Evolutionary conservation across 2,888 invertebrate species (phyloP), one percentile per base, ranked within the genome.

Genomic region (Euzophera pinguis): DNA sequence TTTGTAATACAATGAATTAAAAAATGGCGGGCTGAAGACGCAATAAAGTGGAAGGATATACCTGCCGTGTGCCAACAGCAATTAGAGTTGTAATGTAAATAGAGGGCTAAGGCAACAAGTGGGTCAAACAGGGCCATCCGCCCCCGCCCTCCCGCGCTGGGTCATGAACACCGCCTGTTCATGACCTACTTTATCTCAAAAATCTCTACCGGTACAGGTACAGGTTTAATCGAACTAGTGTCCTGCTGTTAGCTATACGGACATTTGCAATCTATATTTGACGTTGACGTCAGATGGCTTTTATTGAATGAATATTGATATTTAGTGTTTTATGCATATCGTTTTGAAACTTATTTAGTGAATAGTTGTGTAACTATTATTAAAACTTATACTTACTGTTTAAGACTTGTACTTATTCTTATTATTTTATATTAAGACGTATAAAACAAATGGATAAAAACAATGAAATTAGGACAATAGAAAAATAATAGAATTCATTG

Each of bases 181-280:
- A 84, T 89, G 89, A 89, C 88, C 89, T 72, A 88, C 74, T 86
- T 88, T 82, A 79, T 79, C 78, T 78, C 69, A 70, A 71, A 78
- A 80, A 82, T 77, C 74, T 71, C 67, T 62, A 63, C 61, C 61
- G 59, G 61, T 50, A 52, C 60, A 58, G 55, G 56, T 5, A 14
- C 14, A 14, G 37, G 13, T 16, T 58, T 58, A 62, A 72, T 68
- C 69, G 67, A 67, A 70, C 54, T 61, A 57, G 60, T 59, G 59
- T 54, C 56, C 52, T 37, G 53, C 14, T 45, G 32, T 32, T 45
- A 32, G 14, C 14, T 10, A 14, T 9, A 34, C 32, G 32, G 13
- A 10, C 14, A 14, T 13, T 32, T 45, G 45, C 45, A 45, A 43
- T 29, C 27, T 22, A 42, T 22, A 27, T 42, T 42, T 27, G 42